Conservation (phyloP, 2,888 invertebrate species). For the Listrodromus nycthemerus region DNA sequence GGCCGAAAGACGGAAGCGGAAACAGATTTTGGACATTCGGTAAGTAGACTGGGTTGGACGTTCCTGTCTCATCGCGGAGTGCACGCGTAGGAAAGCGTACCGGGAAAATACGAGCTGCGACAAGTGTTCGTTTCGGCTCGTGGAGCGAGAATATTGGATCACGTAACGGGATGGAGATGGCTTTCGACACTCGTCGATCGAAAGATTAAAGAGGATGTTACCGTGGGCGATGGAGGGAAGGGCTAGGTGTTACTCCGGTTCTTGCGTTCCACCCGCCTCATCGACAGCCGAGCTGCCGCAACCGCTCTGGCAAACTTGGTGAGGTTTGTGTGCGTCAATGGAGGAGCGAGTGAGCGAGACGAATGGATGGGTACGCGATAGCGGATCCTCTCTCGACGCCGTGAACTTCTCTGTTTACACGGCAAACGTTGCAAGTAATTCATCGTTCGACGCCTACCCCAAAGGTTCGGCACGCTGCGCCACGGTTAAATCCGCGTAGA, state of each 20-base stretch:
- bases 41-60: conserved; percentile 14
- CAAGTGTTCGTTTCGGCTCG: conserved; percentile 49
- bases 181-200: conserved; percentile 77
- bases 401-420: conserved; percentile 73
- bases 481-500: conserved; percentile 69
- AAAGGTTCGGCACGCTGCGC: conserved; percentile 24
- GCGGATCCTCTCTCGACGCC: conserved; percentile 27
- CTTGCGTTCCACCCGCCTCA: not conserved
- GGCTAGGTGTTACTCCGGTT: conserved; percentile 39
- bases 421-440: conserved; percentile 73
- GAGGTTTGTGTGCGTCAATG: conserved; percentile 35
- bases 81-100: not conserved
- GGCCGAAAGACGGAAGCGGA: not conserved
- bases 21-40: conserved; percentile 17
- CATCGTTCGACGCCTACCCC: conserved; percentile 46
- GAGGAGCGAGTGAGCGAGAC: conserved; percentile 23
- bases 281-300: conserved; percentile 17
- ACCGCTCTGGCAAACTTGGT: conserved; percentile 34
- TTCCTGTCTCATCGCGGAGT: conserved; percentile 36
- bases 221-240: conserved; percentile 57
- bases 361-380: conserved; percentile 5
- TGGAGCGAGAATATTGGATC: conserved; percentile 44
- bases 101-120: not conserved
- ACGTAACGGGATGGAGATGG: conserved; percentile 49
- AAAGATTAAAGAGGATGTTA: conserved; percentile 77